phyloP scores from a whole-genome alignment of 2,113 vertebrate genomes.

The Steatornis caripensis region DNA sequence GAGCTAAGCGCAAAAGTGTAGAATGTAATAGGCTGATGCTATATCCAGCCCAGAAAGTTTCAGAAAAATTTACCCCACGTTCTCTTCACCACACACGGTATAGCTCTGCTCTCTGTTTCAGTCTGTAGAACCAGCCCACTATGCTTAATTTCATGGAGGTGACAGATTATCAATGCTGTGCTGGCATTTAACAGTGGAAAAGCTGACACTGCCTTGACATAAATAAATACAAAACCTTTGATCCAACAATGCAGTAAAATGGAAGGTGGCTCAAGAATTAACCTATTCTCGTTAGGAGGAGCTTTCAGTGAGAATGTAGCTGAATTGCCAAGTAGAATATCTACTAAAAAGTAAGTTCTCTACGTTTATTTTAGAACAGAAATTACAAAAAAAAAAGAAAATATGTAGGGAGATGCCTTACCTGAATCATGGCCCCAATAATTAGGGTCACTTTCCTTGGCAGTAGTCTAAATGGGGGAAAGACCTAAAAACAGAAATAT shows the following conservation, averaged over 20 bases:
- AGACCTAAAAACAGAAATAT: conserved; percentile 76
- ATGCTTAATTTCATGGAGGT: background rate
- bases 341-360: background rate
- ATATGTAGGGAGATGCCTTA: conserved; percentile 11
- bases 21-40: background rate
- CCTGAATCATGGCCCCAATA: conserved; percentile 90
- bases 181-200: background rate
- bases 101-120: background rate
- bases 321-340: background rate
- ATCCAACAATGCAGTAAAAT: background rate
- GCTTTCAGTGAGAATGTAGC: background rate
- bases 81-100: background rate
- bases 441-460: conserved; percentile 89
- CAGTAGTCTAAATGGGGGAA: conserved; percentile 88
- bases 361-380: background rate
- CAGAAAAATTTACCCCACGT: background rate
- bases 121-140: background rate
- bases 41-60: background rate
- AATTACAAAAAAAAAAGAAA: background rate
- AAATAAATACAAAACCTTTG: background rate
- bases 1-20: background rate
- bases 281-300: background rate
- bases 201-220: background rate
- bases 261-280: background rate
- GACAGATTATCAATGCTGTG: background rate